Base-by-base conservation (phyloP, 2,888 invertebrate species). In the Parnassius smintheus region DNA sequence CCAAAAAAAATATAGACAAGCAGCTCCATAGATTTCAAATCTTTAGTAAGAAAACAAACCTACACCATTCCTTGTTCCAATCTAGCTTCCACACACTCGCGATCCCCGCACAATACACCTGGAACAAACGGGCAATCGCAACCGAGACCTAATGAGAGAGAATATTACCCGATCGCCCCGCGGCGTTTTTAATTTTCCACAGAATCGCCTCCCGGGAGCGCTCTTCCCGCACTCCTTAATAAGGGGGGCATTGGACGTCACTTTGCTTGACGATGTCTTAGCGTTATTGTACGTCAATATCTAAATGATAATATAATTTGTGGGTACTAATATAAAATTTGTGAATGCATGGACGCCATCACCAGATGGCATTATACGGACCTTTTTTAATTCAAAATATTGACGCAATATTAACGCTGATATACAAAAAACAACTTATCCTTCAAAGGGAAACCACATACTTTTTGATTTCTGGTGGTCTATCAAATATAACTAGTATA, bases 141-240 rank as follows among this genome's bases (percentile, higher is more conserved):
- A 75, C 72, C 71, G 69, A 71, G 76, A 75, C 70, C 77, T 85
- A 83, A 86, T 83, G 82, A 85, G 78, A 75, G 79, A 81, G 82
- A 77, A 81, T 81, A 86, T 90, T 87, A 89, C 89, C 78, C 85
- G 81, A 91, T 91, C 78, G 82, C 77, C 92, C 88, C 67, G 70
- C 66, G 88, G 92, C 89, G 80, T 86, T 92, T 92, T 92, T 92
- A 92, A 92, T 92, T 92, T 92, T 76, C 91, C 85, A 72, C 75
- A 70, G 79, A 81, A 91, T 91, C 91, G 88, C 87, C 88, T 86
- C 81, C 61, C 53, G 61, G 67, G 70, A 65, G 68, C 50, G 48
- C 66, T 67, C 59, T 56, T 53, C 56, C 60, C 59, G 64, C 46
- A 44, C 52, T 56, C 56, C 62, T 60, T 63, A 63, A 63, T 53